Conservation (phyloP, 2,888 invertebrate genomes). For the Plagodis pulveraria region DNA sequence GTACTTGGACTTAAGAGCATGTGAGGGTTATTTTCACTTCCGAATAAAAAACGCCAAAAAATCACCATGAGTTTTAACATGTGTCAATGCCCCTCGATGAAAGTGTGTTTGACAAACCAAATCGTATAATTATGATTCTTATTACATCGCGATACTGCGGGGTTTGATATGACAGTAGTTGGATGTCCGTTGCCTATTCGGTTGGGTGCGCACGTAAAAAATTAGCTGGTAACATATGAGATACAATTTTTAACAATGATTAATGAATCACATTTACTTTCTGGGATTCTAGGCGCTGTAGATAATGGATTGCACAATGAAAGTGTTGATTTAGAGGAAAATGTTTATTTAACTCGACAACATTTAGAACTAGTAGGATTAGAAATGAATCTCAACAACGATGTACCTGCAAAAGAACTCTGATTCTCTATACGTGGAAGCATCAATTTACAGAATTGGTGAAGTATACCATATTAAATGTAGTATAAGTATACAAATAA, state of each 20-base stretch:
- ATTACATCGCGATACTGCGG: constrained; percentile 33
- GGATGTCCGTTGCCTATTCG: neutral
- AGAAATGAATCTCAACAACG: no score
- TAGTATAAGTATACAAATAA: no score
- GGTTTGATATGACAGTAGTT: constrained; percentile 24
- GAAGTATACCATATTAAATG: no score
- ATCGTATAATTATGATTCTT: constrained; percentile 50
- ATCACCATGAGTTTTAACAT: constrained; percentile 50
- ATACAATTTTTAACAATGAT: constrained; percentile 56
- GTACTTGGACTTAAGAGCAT: constrained; percentile 17
- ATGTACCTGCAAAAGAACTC: no score
- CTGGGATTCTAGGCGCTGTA: constrained; percentile 35
- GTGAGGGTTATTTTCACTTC: constrained; percentile 62
- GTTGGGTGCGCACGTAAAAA: constrained; percentile 42
- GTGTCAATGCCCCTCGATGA: constrained; percentile 63
- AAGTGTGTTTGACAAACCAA: constrained; percentile 51
- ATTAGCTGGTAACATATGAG: constrained; percentile 52
- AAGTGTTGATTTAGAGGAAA: constrained; percentile 7
- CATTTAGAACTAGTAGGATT: no score
- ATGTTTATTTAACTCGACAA: no score
- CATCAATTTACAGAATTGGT: no score
- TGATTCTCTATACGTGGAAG: no score
- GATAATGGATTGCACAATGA: constrained; percentile 35
- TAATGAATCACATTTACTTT: constrained; percentile 53
- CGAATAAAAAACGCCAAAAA: constrained; percentile 54